Percentiles rank a stretch among this genome's conserved stretches.
phyloP scores from a whole-genome alignment of 2,888 invertebrate species.

The Noctua janthe region DNA sequence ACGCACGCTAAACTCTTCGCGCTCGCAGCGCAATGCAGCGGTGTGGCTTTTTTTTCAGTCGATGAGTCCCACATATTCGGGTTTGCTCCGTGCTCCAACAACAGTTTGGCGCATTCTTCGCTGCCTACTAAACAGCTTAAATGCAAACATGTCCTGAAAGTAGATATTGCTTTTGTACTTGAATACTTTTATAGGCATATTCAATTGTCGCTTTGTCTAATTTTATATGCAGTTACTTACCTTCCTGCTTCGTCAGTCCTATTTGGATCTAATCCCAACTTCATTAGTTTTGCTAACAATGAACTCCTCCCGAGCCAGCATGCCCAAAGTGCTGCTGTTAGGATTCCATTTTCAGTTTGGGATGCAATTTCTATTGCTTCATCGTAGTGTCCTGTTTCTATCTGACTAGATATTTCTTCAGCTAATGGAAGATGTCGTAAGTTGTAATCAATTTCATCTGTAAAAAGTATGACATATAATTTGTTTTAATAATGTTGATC shows the following conservation, averaged over 20 bases:
- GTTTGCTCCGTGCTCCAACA: conserved; percentile 92
- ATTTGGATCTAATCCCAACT: conserved; percentile 91
- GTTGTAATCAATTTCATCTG: conserved; percentile 84
- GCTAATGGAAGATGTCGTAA: conserved; percentile 85
- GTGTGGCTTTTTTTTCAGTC: conserved; percentile 92
- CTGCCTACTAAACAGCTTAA: conserved; percentile 94
- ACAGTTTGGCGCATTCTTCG: conserved; percentile 92
- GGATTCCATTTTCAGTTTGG: conserved; percentile 74
- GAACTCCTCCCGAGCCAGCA: conserved; percentile 91
- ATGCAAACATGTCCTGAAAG: conserved; percentile 91
- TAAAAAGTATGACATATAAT: conserved; percentile 29
- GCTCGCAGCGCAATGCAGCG: conserved; percentile 94
- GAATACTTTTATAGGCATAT: neutral
- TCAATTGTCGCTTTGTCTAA: neutral
- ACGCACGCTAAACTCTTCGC: conserved; percentile 91
- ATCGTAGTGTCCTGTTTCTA: conserved; percentile 85
- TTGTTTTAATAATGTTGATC: neutral
- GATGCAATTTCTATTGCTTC: conserved; percentile 81
- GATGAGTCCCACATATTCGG: conserved; percentile 93
- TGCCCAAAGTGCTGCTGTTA: conserved; percentile 91
- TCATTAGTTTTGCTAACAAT: conserved; percentile 89
- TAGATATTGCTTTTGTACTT: conserved; percentile 11
- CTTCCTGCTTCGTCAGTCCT: conserved; percentile 92
- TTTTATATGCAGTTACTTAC: conserved; percentile 77
- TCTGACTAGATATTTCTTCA: conserved; percentile 82